Conservation (phyloP, 2,113 vertebrate species). For the Drymodes brunneopygia region DNA sequence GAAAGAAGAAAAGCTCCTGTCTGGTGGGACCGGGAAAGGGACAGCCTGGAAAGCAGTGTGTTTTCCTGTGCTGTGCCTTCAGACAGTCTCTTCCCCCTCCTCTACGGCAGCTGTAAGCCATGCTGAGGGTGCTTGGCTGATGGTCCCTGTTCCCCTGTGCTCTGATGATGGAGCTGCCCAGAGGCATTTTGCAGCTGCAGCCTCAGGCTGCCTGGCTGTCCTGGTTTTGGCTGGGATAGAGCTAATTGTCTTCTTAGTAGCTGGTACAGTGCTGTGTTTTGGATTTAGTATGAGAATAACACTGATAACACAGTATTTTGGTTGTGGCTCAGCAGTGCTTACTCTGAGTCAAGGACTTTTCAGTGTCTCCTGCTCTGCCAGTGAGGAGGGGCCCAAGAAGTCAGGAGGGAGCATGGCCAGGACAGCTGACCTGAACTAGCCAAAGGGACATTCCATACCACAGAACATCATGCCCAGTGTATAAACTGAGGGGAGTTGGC, state of each 20-base stretch:
- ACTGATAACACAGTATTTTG: background rate
- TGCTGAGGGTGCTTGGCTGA: background rate
- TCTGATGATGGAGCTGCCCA: background rate
- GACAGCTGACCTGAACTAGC: background rate
- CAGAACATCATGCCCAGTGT: rapidly evolving
- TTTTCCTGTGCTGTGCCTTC: rapidly evolving
- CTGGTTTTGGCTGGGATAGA: background rate
- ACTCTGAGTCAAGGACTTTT: background rate
- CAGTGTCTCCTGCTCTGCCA: background rate
- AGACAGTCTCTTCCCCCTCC: background rate
- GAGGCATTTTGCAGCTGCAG: background rate
- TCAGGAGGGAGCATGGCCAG: background rate
- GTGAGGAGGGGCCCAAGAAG: background rate
- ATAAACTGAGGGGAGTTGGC: background rate
- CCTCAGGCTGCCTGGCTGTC: background rate
- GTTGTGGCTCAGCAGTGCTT: background rate
- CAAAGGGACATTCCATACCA: background rate
- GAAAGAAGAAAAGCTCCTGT: background rate
- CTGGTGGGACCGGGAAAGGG: background rate
- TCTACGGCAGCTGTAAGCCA: rapidly evolving
- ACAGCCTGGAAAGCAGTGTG: background rate
- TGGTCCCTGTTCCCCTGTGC: rapidly evolving
- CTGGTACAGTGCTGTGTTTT: background rate
- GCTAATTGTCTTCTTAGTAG: background rate
- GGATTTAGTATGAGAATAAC: background rate